phyloP scores from a whole-genome alignment of 2,888 invertebrate species.

The Drosophila kambysellisi region DNA sequence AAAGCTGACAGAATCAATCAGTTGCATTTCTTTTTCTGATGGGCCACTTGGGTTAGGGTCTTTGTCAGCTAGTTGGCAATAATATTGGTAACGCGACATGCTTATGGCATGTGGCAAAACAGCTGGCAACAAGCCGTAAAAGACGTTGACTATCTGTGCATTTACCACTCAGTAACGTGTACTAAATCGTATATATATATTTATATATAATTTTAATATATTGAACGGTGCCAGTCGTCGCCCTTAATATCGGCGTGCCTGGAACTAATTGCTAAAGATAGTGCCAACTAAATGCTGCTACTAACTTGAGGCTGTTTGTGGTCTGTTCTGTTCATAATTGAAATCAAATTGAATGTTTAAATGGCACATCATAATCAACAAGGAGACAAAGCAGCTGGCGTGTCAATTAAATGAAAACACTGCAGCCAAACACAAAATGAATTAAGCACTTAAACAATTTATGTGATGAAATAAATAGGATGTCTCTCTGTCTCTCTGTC shows the following conservation, averaged over 20 bases:
- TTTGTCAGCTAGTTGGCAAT: constrained; percentile 19
- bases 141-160: constrained; percentile 10
- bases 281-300: constrained; percentile 10
- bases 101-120: constrained; percentile 43
- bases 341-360: constrained; percentile 41
- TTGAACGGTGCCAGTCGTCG: constrained; percentile 52
- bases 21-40: background rate
- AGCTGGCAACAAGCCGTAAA: constrained; percentile 52
- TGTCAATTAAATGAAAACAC: constrained; percentile 67
- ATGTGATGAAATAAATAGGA: constrained; percentile 45
- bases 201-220: background rate
- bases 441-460: constrained; percentile 57
- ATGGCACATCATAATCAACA: constrained; percentile 54
- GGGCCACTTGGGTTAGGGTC: background rate
- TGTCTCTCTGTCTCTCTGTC: background rate
- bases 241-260: constrained; percentile 44
- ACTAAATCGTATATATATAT: constrained; percentile 8
- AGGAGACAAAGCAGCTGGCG: constrained; percentile 58
- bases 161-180: constrained; percentile 42
- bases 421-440: constrained; percentile 48
- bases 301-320: constrained; percentile 28
- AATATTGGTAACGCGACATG: constrained; percentile 43
- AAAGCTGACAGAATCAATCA: background rate
- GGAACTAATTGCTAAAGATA: constrained; percentile 39
- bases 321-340: constrained; percentile 29